Base-by-base conservation (phyloP, 2,113 vertebrate genomes). In the Entomyzon cyanotis region DNA sequence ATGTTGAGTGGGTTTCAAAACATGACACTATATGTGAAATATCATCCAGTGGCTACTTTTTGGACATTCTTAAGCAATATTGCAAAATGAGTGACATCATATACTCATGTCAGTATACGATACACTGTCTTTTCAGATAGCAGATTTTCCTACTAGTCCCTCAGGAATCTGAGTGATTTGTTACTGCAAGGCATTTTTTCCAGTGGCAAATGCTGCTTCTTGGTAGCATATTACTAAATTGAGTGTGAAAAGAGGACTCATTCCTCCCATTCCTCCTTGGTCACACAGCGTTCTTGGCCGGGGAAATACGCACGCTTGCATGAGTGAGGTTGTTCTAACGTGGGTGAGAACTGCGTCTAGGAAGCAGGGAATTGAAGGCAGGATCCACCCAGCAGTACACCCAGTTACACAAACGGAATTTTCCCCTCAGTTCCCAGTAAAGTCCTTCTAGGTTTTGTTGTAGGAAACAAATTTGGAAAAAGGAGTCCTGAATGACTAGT, bases 121-220 rank as follows among this genome's bases (percentile, higher is more conserved):
- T 69, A 76, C 31, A 59, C 2, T 5, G 10, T 28, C 71, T 68
- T 85, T 33, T 80, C 52, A 41, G 20, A 87, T 16, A 75, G 71
- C 65, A 55, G 31, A 39, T 59, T 87, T 94, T 53, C 69, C 42
- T 27, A 10, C 30, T 55, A 28, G 10, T 85, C 86, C 92, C 71
- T 39, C 28, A 88, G 44, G 64, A 94, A 90, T 90, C 22, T n/a
- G 31, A 74, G n/a, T 63, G n/a, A 84, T 95, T 83, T 83, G 7
- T 80, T 83, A 86, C 71, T 81, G 28, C 44, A 91, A 88, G 15
- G 9, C 44, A 37, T 94, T 96, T 93, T 87, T 84, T 84, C 63
- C 18, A 13, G 68, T 67, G 59, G 39, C 3, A 21, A 94, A 25
- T 52, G 12, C 50, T 86, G 53, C 17, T 15, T 87, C 52, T 67